Percentiles rank a stretch among this genome's conserved stretches.
These are phyloP conservation scores for Canis aureus DNA, from an alignment of 2,113 vertebrate genomes.

Conservation along the genomic window DNA sequence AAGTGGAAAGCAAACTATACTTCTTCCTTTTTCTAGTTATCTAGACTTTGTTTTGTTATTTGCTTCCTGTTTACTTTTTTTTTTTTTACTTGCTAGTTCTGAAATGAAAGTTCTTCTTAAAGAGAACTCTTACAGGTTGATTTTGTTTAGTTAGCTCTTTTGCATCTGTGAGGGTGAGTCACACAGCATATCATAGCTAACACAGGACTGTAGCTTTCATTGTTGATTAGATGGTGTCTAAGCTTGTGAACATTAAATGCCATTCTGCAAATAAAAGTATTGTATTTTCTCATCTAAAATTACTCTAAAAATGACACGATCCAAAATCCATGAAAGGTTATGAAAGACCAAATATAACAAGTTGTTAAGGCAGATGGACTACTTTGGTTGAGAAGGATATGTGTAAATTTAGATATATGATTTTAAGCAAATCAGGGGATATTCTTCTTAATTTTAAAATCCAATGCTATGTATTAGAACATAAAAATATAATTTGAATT, in stretches of 20 bases:
- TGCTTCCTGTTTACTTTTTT: background rate
- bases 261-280: slow-evolving; percentile 70
- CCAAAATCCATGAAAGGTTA: slow-evolving; percentile 84
- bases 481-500: slow-evolving; percentile 73
- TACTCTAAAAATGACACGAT: slow-evolving; percentile 75
- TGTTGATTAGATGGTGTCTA: slow-evolving; percentile 31
- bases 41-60: background rate
- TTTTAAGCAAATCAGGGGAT: slow-evolving; percentile 81
- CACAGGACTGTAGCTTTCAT: background rate
- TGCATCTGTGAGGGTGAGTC: background rate
- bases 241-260: slow-evolving; percentile 64
- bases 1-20: background rate
- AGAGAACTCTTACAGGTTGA: slow-evolving; percentile 18
- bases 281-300: slow-evolving; percentile 82
- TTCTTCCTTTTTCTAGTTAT: slow-evolving; percentile 3
- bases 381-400: slow-evolving; percentile 79
- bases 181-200: slow-evolving; percentile 60
- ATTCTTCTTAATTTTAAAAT: slow-evolving; percentile 80
- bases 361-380: slow-evolving; percentile 86
- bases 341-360: slow-evolving; percentile 83
- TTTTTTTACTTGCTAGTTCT: slow-evolving; percentile 59
- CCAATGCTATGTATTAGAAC: slow-evolving; percentile 78
- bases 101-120: slow-evolving; percentile 70
- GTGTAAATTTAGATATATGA: slow-evolving; percentile 83
- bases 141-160: slow-evolving; percentile 55